Percentiles rank a stretch among this genome's conserved stretches.
phyloP scores from a whole-genome alignment of 92 coral and sea anemone species.

The Hydrozoanthus gracilis region DNA sequence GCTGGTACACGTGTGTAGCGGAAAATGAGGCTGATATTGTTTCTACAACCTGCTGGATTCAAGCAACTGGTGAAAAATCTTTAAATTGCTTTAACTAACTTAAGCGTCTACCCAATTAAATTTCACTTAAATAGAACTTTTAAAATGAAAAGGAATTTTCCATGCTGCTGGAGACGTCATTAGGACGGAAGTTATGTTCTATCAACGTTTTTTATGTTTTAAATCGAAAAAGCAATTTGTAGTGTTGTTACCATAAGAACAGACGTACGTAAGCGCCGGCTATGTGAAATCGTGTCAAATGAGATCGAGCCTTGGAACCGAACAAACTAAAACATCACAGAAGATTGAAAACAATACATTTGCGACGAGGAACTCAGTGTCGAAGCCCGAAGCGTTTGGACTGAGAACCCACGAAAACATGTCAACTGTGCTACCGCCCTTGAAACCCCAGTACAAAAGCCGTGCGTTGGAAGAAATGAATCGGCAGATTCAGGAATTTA shows the following conservation, averaged over 20 bases:
- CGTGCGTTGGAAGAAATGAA: too few species aligned
- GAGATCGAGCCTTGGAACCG: constrained; percentile 15
- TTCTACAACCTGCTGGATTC: neutral
- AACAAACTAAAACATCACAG: neutral
- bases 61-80: neutral
- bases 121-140: neutral
- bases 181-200: too few species aligned
- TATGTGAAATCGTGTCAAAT: neutral
- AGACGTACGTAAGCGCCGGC: neutral
- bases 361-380: neutral
- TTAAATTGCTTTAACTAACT: neutral
- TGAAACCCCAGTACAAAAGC: too few species aligned
- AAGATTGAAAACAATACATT: too few species aligned
- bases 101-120: neutral
- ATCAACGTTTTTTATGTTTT: neutral
- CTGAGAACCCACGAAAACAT: too few species aligned
- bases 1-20: neutral
- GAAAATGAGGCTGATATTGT: neutral
- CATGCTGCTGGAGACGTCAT: neutral
- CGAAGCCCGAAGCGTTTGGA: neutral
- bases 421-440: too few species aligned
- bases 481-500: too few species aligned
- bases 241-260: neutral
- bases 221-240: neutral
- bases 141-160: neutral